Base-by-base conservation (phyloP, 1,140 invertebrate genomes). In the Aphelenchoides besseyi region DNA sequence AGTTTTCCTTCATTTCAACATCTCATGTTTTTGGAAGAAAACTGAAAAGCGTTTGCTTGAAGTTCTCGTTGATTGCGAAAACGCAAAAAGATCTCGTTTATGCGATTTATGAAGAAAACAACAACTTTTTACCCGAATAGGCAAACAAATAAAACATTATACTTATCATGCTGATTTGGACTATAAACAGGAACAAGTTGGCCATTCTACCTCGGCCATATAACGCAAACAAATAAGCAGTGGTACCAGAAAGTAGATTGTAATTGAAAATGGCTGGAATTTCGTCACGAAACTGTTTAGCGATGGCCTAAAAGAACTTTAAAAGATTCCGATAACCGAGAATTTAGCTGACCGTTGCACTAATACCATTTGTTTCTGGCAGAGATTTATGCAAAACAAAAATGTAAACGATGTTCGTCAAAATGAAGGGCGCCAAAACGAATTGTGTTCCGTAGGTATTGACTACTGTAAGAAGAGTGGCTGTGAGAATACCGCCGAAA, bases 331-430 rank as follows among this genome's bases (percentile, higher is more conserved):
- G 41, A 48, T 23, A 48, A 48, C 12, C 41, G 23, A 48, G n/a
- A n/a, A n/a, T n/a, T n/a, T n/a, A n/a, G n/a, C n/a, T 52, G n/a
- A 32, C 26, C 16, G 63, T 66, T 35, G 63, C 63, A 64, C 32
- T 36, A 3, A 66, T 80, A 32, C 74, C 74, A 32, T 59, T 76
- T 0, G 75, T 76, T 54, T 76, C 75, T n/a, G 77, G 77, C 18
- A 76, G 35, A 26, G 23, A 54, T 30, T 67, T 55, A 35, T 69
- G 55, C 16, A 80, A 32, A 3, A 67, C 66, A 33, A 63, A 33
- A n/a, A 76, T 55, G 48, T 76, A 76, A 28, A 76, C 8, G n/a
- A 76, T 48, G 73, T 76, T 76, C 71, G 80, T 66, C 23, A 79
- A 29, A 26, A 64, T 32, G 29, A 76, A 76, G 12, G 75, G 75